Evolutionary conservation across 1,140 invertebrate genomes (phyloP).

Genomic region (Conus ventricosus): DNA sequence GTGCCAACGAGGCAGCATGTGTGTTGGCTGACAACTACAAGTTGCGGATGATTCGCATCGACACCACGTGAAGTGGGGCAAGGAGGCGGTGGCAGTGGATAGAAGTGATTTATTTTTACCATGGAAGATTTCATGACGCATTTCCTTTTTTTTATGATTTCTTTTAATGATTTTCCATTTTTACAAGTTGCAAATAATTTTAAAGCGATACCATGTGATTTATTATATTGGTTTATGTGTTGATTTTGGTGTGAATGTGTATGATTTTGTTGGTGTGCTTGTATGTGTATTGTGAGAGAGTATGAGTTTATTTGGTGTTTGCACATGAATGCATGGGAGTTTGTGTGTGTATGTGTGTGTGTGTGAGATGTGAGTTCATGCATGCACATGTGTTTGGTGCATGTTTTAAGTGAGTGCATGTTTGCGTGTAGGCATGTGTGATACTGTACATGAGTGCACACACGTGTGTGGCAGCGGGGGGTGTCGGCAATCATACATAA

Average conservation of each 20-base stretch:
- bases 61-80: conserved; percentile 73
- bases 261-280: background rate
- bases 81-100: background rate
- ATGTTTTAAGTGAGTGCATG: background rate
- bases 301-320: background rate
- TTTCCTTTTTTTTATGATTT: no score
- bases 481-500: background rate
- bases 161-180: no score
- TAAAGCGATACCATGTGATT: no score
- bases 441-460: background rate
- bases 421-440: background rate
- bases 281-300: background rate
- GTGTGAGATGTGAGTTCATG: no score
- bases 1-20: conserved; percentile 82
- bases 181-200: no score
- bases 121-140: no score
- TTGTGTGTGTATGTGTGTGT: background rate
- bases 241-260: background rate
- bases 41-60: conserved; percentile 78
- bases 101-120: background rate
- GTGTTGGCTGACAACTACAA: conserved; percentile 79
- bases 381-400: no score
- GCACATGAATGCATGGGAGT: background rate
- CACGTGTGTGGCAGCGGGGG: background rate
- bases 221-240: no score